These are phyloP conservation scores for Melangyna quadrimaculata DNA, from an alignment of 2,888 invertebrate species.

Conservation along the genomic window DNA sequence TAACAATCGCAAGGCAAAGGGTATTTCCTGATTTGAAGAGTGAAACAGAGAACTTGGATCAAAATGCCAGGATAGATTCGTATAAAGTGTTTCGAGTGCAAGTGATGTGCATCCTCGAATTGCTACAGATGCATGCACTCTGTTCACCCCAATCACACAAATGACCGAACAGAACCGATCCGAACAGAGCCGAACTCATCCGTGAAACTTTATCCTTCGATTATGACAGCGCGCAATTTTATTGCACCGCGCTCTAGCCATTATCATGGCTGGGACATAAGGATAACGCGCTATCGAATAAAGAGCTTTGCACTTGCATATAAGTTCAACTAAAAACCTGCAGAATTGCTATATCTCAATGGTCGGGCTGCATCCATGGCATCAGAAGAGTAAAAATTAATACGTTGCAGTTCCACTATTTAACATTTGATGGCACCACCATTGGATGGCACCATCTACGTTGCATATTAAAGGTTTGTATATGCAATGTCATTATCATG, in stretches of 20 bases:
- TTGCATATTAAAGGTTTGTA: background rate
- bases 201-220: slow-evolving; percentile 57
- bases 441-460: slow-evolving; percentile 34
- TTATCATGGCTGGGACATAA: slow-evolving; percentile 1
- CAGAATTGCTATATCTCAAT: slow-evolving; percentile 14
- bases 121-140: slow-evolving; percentile 7
- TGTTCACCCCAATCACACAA: slow-evolving; percentile 2
- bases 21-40: background rate
- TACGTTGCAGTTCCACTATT: slow-evolving; percentile 46
- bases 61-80: slow-evolving; percentile 39
- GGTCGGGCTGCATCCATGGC: background rate
- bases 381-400: slow-evolving; percentile 34
- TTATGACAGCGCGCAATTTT: slow-evolving; percentile 49
- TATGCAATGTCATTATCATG: slow-evolving; percentile 32
- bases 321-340: slow-evolving; percentile 4
- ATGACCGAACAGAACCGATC: background rate
- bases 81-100: slow-evolving; percentile 23
- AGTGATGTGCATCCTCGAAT: slow-evolving; percentile 39
- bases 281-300: slow-evolving; percentile 24
- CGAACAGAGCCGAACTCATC: slow-evolving; percentile 14
- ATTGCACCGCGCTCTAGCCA: background rate
- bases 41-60: slow-evolving; percentile 14
- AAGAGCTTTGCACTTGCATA: background rate
- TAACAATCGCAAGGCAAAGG: background rate
- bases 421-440: slow-evolving; percentile 49